These are phyloP conservation scores for Spatulosminthurus flaviceps DNA, from an alignment of 2,888 invertebrate species.

Conservation along the genomic window DNA sequence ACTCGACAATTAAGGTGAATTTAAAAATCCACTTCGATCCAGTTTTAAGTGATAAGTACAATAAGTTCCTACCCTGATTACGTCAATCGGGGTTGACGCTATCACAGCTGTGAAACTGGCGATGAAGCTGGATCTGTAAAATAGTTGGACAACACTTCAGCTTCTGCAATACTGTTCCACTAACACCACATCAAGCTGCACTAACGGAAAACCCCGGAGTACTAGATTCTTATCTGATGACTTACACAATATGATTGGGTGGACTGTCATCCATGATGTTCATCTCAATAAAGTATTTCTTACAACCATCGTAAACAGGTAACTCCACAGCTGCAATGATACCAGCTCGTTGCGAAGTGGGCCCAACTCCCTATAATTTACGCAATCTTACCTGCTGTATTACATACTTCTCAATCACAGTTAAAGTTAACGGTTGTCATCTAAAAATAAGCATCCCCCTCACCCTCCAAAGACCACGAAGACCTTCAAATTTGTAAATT, in stretches of 20 bases:
- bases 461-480: constrained; percentile 86
- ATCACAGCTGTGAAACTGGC: constrained; percentile 93
- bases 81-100: constrained; percentile 94
- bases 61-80: constrained; percentile 76
- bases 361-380: constrained; percentile 80
- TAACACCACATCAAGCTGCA: too few species aligned
- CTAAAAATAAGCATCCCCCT: too few species aligned
- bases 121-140: constrained; percentile 84
- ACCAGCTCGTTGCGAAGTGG: constrained; percentile 92
- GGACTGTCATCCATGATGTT: constrained; percentile 73
- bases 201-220: too few species aligned
- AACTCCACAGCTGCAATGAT: constrained; percentile 85
- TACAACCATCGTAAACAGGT: constrained; percentile 91
- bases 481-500: constrained; percentile 84
- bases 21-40: not conserved
- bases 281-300: constrained; percentile 69
- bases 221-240: too few species aligned
- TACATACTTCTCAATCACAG: too few species aligned
- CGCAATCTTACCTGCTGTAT: not conserved
- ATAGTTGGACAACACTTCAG: too few species aligned
- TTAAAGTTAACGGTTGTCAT: too few species aligned
- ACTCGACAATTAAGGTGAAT: constrained; percentile 67
- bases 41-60: too few species aligned
- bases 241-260: constrained; percentile 86
- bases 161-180: too few species aligned